Base-by-base conservation (phyloP, 2,113 vertebrate species). In the Pagrus major region DNA sequence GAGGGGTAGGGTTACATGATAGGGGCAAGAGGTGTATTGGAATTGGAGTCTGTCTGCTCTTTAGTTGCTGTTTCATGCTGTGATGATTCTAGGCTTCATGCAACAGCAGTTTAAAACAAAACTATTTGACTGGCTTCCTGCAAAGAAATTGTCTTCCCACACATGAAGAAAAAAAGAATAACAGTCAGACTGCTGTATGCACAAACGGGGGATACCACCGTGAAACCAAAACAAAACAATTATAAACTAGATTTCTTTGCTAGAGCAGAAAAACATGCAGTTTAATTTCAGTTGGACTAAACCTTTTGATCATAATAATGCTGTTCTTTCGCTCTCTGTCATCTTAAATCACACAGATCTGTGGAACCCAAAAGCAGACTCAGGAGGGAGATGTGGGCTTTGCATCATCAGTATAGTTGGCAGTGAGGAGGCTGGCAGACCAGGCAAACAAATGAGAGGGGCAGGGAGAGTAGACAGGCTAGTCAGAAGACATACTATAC, bases 381-480 rank as follows among this genome's bases (percentile, higher is more conserved):
- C 52, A 39, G 47, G 23, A 71, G n/a, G 39, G 16, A 61, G 33
- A 65, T 39, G 25, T 52, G 65, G 15, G 61, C 47, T 67, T 63
- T 66, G 9, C 1, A 23, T 37, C 49, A 21, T 63, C 73, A 29
- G 31, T n/a, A 23, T 33, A 31, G 47, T 8, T 5, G 4, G 21
- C n/a, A 65, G n/a, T 21, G 37, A 46, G 25, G 25, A 44, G 51
- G 46, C 47, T 42, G 67, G 23, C 6, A 64, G 49, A 27, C 27
- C 27, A 35, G 56, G 27, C 46, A 72, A 71, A 75, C 44, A 49
- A 35, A 80, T 52, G 41, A 31, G 37, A 37, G 21, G 58, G 6
- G 10, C 7, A 11, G 49, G 46, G 23, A 20, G 6, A 42, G 27
- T n/a, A 73, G 47, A 27, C 65, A 31, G 2, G n/a, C 52, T 29